These are phyloP conservation scores for Gila orcuttii DNA, from an alignment of 2,113 vertebrate genomes.

Conservation along the genomic window DNA sequence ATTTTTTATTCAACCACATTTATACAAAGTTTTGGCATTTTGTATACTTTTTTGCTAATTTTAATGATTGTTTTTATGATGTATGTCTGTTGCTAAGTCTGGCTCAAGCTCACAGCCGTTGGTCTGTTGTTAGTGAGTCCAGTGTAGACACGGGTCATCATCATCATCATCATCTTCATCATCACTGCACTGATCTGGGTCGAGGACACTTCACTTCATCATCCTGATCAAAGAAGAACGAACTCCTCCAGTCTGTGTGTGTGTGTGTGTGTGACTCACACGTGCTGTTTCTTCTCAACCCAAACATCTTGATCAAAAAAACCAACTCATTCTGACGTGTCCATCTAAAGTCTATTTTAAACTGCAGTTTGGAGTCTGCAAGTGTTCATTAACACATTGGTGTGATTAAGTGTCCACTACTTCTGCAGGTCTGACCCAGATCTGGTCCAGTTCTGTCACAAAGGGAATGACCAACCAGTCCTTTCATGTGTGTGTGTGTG, in stretches of 20 bases:
- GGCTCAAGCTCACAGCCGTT: not conserved
- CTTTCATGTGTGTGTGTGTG: slow-evolving; percentile 65
- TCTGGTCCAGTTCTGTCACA: slow-evolving; percentile 68
- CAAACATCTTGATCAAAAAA: slow-evolving; percentile 48
- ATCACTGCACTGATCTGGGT: not conserved
- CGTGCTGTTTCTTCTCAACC: slow-evolving; percentile 67
- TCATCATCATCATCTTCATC: not conserved
- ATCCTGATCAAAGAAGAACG: slow-evolving; percentile 71
- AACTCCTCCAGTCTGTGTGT: slow-evolving; percentile 61
- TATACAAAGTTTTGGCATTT: not conserved
- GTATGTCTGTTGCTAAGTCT: not conserved
- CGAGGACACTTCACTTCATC: not conserved
- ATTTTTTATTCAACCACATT: not conserved
- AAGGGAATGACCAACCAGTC: slow-evolving; percentile 76
- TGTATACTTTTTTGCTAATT: not conserved
- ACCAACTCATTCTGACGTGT: slow-evolving; percentile 57
- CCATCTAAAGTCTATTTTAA: slow-evolving; percentile 42
- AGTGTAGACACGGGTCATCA: not conserved
- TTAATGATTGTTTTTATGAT: not conserved
- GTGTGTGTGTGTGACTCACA: slow-evolving; percentile 63
- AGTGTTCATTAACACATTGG: not conserved
- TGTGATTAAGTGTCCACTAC: slow-evolving; percentile 63
- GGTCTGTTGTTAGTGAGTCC: not conserved
- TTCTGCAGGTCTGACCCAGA: slow-evolving; percentile 59
- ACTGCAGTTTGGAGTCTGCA: not conserved